A percentile compares a stretch with the other conserved stretches of the same genome.
Evolutionary conservation across 2,113 vertebrate genomes (phyloP).

Genomic region (Tragelaphus strepsiceros): DNA sequence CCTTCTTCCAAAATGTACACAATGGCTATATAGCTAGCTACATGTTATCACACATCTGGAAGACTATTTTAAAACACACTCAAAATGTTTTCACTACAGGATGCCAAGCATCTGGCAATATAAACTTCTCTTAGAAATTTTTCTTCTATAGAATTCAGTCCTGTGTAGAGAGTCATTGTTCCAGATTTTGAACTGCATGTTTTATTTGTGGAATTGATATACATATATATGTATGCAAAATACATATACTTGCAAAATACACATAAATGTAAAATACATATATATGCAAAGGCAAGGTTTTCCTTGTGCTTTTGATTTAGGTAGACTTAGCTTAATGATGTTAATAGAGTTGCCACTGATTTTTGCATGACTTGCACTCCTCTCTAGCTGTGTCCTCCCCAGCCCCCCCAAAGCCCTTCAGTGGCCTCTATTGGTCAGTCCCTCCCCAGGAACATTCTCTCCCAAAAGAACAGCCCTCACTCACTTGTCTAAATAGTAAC

Average conservation of each 20-base stretch:
- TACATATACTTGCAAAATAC: not conserved
- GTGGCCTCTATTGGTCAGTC: not conserved
- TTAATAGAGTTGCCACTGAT: constrained; percentile 13
- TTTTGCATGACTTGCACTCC: not conserved
- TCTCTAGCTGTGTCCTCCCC: not conserved
- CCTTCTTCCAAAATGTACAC: not conserved
- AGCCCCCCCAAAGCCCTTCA: not conserved
- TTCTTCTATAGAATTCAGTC: constrained; percentile 33
- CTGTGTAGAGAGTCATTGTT: not conserved
- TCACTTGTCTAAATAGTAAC: constrained; percentile 56
- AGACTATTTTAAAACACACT: constrained; percentile 50
- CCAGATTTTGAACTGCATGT: constrained; percentile 27
- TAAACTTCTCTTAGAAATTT: constrained; percentile 23
- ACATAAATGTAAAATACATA: not conserved
- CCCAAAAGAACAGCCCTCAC: not conserved
- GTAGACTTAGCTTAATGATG: not conserved
- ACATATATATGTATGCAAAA: not conserved
- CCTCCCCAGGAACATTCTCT: constrained; percentile 17
- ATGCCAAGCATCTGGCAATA: constrained; percentile 56
- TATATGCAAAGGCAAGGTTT: constrained; percentile 14
- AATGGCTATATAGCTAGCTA: not conserved
- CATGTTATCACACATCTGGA: constrained; percentile 54
- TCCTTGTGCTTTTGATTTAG: constrained; percentile 45
- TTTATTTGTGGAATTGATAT: constrained; percentile 35
- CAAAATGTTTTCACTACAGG: constrained; percentile 36